Evolutionary conservation across 2,888 invertebrate genomes (phyloP), one percentile per base, ranked within the genome.

Genomic region (Sicus ferrugineus): DNA sequence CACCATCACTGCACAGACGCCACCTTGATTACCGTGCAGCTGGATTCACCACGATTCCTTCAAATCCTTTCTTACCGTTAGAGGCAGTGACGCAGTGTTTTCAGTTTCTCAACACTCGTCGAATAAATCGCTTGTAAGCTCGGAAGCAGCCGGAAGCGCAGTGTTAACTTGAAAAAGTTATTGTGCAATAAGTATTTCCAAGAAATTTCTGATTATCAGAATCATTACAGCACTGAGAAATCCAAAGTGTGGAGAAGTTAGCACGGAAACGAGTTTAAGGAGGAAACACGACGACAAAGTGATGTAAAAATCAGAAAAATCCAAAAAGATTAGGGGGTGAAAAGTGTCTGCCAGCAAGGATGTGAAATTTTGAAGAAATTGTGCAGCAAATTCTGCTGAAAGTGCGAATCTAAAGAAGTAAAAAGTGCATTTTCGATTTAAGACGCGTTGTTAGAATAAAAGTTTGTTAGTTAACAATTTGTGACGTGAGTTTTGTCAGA

Each of bases 81-180:
- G 26, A 42, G 28, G 59, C 63, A 64, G 69, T 58, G 64, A 48
- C 64, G 56, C 26, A 56, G 48, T 62, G 26, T 19, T 23, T 64
- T 74, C 72, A 75, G 75, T 75, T 73, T 72, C 68, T 73, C 69
- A 71, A 71, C 73, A 73, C 69, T 71, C 73, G 71, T 75, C 74
- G 71, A 69, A 71, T 72, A 72, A 73, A 72, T 70, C 73, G 72
- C 75, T 75, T 73, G 74, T n/a, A n/a, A n/a, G 72, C 70, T 72
- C 71, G 68, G 56, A 54, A 68, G 66, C 56, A 21, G 48, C 31
- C 26, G 59, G 30, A 48, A 14, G 46, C 48, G 58, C 23, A 65
- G 9, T 34, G 52, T 21, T 26, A 14, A 54, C n/a, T 23, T 16
- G 26, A 23, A 3, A 66, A 58, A 67, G 21, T 16, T 52, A 54